A percentile compares a stretch with the other conserved stretches of the same genome.
Evolutionary conservation across 2,888 invertebrate genomes (phyloP).

Genomic region (Eudasyphora cyanicolor): DNA sequence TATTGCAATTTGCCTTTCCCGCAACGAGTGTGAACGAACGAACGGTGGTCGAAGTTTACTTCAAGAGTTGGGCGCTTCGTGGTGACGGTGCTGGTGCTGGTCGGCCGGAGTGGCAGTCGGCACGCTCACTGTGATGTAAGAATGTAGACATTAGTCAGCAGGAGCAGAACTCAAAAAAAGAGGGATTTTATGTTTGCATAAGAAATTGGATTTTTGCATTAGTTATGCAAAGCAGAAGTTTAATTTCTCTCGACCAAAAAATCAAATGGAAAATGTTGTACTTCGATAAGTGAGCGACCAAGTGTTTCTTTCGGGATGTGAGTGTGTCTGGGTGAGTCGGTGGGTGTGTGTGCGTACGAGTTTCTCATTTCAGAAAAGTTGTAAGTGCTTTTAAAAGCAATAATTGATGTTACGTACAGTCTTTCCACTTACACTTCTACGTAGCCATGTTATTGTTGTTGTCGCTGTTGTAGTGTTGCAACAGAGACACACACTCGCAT

Average conservation of each 20-base stretch:
- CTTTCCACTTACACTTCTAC: constrained; percentile 32
- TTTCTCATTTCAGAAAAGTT: constrained; percentile 37
- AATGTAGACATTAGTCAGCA: constrained; percentile 1
- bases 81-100: neutral
- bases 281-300: neutral
- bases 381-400: constrained; percentile 59
- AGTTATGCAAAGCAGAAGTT: constrained; percentile 76
- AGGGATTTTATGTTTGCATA: constrained; percentile 77
- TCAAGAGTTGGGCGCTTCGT: neutral
- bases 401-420: constrained; percentile 55
- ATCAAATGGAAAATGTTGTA: constrained; percentile 56
- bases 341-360: neutral
- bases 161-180: constrained; percentile 67
- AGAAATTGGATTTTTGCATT: constrained; percentile 79
- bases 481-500: constrained; percentile 9
- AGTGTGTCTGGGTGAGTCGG: neutral
- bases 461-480: no score
- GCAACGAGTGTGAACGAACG: neutral
- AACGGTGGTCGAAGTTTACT: neutral
- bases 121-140: neutral
- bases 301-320: neutral
- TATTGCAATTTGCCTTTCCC: neutral
- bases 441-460: neutral
- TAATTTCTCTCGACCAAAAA: constrained; percentile 63
- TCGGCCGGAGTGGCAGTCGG: neutral